Base-by-base conservation (phyloP, 30 jellyfish, hydroid and myxozoan species). In the Mastigias papua region DNA sequence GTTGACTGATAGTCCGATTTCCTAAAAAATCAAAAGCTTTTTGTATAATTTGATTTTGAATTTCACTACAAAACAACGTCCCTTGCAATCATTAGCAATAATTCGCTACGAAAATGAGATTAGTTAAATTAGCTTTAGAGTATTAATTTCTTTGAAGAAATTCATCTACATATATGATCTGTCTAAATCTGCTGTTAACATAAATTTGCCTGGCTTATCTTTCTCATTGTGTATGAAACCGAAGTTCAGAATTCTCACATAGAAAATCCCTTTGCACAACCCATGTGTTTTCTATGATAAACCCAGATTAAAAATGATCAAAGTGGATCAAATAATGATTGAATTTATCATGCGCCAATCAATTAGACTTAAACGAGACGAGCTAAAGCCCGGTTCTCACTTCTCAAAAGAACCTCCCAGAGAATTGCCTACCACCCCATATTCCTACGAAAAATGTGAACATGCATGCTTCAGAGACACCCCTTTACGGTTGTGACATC, bases 141-240 rank as follows among this genome's bases (percentile, higher is more conserved):
- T 37, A 33, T 72, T 27, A 34, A 42, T 23, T 63, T 63, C 74
- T 63, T 1, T 27, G 20, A 27, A 63, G 42, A 63, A 63, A 28
- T 72, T 72, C 83, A 72, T 72, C 83, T 72, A 22, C 74, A 63
- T 63, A 63, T 15, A 42, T 63, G 74, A 7, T 63, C 74, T 27
- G 22, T 63, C n/a, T 27, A 63, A 63, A 63, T 63, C 74, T 27
- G 74, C 26, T 63, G 35, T 63, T 63, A 63, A 63, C 23, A 0
- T 63, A 25, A 63, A 63, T 63, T 63, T 63, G 35, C 74, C 15
- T 27, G 74, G 74, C 35, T 63, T 15, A 63, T 63, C 74, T 25
- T 20, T 17, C 7, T 63, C 74, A 15, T 63, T 63, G 74, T 63
- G 42, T 19, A 63, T 2, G 15, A 25, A 27, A 63, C 74, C 0